phyloP scores from a whole-genome alignment of 1,140 invertebrate species.

The Melipona quadrifasciata region DNA sequence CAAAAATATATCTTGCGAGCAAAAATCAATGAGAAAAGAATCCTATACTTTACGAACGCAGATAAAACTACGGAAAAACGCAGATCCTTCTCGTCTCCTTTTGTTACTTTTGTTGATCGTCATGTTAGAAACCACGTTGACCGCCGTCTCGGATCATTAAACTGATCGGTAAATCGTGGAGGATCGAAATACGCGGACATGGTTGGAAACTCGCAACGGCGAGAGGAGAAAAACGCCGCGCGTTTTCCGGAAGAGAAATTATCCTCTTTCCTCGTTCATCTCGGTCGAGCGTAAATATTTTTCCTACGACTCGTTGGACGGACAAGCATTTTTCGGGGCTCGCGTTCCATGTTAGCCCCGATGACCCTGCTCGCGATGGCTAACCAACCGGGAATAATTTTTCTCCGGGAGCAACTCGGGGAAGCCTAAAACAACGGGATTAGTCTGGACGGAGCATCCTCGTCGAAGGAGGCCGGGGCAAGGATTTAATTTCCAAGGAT shows the following conservation, averaged over 20 bases:
- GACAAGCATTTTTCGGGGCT: background rate
- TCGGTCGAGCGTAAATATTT: conserved; percentile 58
- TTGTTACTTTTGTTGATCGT: background rate
- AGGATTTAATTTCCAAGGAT: conserved; percentile 73
- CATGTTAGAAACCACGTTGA: conserved; percentile 25
- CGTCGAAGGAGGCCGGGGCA: conserved; percentile 26
- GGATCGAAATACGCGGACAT: background rate
- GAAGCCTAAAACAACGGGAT: conserved; percentile 66
- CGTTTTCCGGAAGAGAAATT: conserved; percentile 47
- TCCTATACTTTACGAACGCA: background rate
- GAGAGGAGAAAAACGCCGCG: background rate
- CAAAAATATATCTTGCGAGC: too few relatives aligned
- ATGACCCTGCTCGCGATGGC: background rate
- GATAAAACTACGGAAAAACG: background rate
- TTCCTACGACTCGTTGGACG: conserved; percentile 5
- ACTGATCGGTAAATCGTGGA: conserved; percentile 50
- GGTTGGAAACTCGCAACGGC: background rate
- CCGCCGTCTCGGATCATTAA: conserved; percentile 62
- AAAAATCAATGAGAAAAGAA: background rate
- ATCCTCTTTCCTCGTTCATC: conserved; percentile 64
- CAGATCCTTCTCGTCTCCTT: background rate
- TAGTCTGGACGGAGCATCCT: conserved; percentile 50
- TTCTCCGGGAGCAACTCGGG: background rate
- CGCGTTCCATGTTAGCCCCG: background rate
- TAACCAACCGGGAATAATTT: conserved; percentile 48